Conservation (phyloP, 2,797 vertebrate species). For the Morus bassanus region DNA sequence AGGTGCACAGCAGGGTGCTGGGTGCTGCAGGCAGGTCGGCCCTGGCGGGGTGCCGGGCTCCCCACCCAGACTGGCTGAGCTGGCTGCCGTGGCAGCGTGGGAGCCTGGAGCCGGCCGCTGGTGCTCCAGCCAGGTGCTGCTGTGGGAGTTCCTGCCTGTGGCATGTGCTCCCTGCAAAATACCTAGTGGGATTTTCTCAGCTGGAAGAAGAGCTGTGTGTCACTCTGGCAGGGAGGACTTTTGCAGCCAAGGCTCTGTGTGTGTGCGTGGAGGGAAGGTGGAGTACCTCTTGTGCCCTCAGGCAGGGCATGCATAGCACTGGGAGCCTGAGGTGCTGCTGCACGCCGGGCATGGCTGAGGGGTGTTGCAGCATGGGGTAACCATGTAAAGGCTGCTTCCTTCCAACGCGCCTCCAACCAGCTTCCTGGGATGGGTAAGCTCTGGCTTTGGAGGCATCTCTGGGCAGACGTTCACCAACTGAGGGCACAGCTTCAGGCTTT, state of each 20-base stretch:
- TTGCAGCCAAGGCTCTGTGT: background rate
- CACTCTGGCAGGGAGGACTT: background rate
- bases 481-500: background rate
- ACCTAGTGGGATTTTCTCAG: slow-evolving; percentile 5
- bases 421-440: background rate
- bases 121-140: slow-evolving; percentile 16
- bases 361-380: background rate
- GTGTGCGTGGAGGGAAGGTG: background rate
- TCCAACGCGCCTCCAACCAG: accelerated
- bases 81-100: background rate
- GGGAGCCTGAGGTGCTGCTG: background rate
- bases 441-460: background rate
- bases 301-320: background rate
- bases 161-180: background rate
- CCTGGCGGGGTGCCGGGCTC: background rate
- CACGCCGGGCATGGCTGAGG: background rate
- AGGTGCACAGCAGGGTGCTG: background rate
- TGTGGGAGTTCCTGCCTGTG: slow-evolving; percentile 12
- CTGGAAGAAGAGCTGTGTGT: slow-evolving; percentile 19
- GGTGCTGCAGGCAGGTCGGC: background rate
- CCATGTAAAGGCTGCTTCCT: background rate
- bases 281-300: background rate
- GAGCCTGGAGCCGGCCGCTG: background rate
- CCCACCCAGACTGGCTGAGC: slow-evolving; percentile 30
- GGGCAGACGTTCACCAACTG: accelerated